phyloP scores from a whole-genome alignment of 2,113 vertebrate genomes.

The Caretta caretta region DNA sequence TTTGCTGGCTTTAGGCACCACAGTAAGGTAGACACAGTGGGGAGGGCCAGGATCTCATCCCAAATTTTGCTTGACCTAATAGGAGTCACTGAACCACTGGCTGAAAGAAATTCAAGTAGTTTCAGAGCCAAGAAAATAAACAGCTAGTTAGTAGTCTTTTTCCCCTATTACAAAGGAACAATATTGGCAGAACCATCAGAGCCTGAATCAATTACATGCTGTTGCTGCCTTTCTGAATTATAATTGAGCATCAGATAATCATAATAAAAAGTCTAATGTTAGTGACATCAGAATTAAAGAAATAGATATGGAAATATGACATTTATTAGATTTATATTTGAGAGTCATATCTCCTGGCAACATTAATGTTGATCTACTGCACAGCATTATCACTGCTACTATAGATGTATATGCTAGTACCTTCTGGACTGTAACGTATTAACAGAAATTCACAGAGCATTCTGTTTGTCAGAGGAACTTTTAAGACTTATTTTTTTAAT shows the following conservation, averaged over 20 bases:
- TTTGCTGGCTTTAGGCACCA: neutral
- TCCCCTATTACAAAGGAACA: neutral
- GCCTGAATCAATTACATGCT: neutral
- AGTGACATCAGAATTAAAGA: neutral
- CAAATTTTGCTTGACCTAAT: neutral
- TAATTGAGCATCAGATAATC: conserved; percentile 11
- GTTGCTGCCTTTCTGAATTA: neutral
- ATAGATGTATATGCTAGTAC: neutral
- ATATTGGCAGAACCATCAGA: neutral
- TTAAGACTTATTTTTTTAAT: neutral
- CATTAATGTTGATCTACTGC: neutral
- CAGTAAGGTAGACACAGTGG: neutral
- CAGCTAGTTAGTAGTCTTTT: neutral
- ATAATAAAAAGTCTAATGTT: neutral
- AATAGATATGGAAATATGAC: neutral
- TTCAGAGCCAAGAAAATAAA: neutral
- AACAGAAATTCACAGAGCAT: neutral
- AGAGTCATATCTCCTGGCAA: neutral
- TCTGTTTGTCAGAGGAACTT: neutral
- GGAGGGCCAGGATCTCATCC: neutral
- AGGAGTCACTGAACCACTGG: neutral
- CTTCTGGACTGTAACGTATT: neutral
- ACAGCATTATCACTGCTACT: neutral
- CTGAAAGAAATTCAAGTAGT: neutral
- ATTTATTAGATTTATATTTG: neutral